A percentile compares a stretch with the other conserved stretches of the same genome.
These are phyloP conservation scores for Globodera ellingtonae DNA, from an alignment of 1,140 invertebrate genomes.

Conservation along the genomic window DNA sequence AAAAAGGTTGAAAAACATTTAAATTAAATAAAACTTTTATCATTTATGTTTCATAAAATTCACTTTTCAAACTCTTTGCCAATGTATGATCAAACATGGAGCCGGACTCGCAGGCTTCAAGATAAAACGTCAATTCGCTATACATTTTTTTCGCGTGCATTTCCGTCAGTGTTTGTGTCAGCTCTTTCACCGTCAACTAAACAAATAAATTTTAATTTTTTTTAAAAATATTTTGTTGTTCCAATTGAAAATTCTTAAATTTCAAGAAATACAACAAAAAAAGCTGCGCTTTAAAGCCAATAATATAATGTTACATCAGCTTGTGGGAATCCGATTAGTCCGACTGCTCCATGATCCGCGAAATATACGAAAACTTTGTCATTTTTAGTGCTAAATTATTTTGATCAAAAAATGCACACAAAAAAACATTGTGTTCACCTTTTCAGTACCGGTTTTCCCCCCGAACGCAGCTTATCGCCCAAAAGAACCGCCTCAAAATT, in stretches of 20 bases:
- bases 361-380: conserved; percentile 65
- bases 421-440: conserved; percentile 69
- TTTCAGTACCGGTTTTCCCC: conserved; percentile 45
- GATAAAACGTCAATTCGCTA: conserved; percentile 69
- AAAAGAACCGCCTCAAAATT: conserved; percentile 47
- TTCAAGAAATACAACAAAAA: no score
- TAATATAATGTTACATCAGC: conserved; percentile 22
- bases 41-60: conserved; percentile 2
- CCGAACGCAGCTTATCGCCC: conserved; percentile 29
- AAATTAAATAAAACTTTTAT: no score
- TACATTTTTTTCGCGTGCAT: conserved; percentile 69
- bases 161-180: conserved; percentile 67
- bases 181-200: conserved; percentile 67
- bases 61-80: conserved; percentile 66
- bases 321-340: conserved; percentile 71
- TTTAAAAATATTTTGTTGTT: conserved; percentile 18
- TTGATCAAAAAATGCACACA: conserved; percentile 63
- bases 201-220: conserved; percentile 55
- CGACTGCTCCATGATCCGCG: conserved; percentile 73
- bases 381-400: conserved; percentile 14
- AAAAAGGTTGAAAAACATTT: no score
- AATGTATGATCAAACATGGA: conserved; percentile 74
- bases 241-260: background rate
- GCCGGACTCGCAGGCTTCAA: conserved; percentile 74
- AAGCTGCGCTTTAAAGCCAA: no score